Evolutionary conservation across 2,888 invertebrate species (phyloP), one percentile per base, ranked within the genome.

Genomic region (Perizoma affinitatum): DNA sequence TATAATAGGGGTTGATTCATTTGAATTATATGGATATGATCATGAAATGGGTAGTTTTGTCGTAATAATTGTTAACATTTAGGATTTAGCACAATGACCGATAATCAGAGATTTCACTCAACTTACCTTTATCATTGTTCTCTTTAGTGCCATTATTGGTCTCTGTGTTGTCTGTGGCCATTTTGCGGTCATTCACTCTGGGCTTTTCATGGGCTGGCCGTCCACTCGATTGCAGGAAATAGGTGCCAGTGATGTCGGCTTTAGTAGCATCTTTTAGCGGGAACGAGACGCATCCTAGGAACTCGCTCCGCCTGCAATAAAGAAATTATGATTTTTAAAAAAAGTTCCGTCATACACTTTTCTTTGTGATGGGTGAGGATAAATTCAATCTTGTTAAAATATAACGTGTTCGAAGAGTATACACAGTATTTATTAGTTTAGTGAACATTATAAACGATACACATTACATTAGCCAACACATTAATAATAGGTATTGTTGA

Each of bases 241-340:
- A 96, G 73, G 95, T 95, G 75, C 96, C 96, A 75, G 91, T 78
- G 76, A 88, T 82, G 80, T 93, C 94, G 92, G 93, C 95, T 95
- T 94, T 95, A 89, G 95, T 93, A 73, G 96, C 95, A 94, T 96
- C 95, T 89, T 95, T 95, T 77, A 98, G 93, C 75, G 97, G 96
- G 92, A 98, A 97, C 88, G 97, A 97, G 95, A 97, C 96, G 90
- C 97, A 98, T 94, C 98, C 98, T 91, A 98, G 93, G 90, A 98
- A 96, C 92, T 98, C 97, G 93, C 97, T 98, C 93, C 96, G 95
- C 93, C 97, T 98, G 95, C 10, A 95, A 96, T 86, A 92, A 90
- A 48, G 1, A 11, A 58, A 68, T 45, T 57, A 36, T 10, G n/a
- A 11, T 46, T 35, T 42, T 55, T 4, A 5, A 51, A 48, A 42